Conservation (phyloP, 2,113 vertebrate species). For the Ploceus nigricollis region DNA sequence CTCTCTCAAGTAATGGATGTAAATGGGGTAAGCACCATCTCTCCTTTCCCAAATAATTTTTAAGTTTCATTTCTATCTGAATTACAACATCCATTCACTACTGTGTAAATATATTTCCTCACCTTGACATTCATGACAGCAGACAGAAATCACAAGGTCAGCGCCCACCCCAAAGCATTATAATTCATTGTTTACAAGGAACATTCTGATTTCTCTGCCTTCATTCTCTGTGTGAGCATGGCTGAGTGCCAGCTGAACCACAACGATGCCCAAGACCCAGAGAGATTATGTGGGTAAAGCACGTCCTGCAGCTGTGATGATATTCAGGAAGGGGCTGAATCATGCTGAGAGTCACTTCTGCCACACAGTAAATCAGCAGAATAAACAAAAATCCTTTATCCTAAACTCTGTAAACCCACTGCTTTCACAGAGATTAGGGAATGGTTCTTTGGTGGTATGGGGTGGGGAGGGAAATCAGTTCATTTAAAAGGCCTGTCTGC, state of each 20-base stretch:
- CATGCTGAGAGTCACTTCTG: conserved; percentile 1
- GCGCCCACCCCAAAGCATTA: not conserved
- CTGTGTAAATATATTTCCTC: not conserved
- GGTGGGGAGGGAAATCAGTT: not conserved
- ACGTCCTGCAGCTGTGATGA: not conserved
- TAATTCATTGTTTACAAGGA: not conserved
- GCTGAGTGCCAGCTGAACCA: conserved; percentile 13
- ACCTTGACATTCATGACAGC: not conserved
- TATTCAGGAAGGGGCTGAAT: not conserved
- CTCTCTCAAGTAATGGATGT: not conserved
- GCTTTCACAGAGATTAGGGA: not conserved
- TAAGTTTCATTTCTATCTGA: not conserved
- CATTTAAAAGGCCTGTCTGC: not conserved
- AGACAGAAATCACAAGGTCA: not conserved
- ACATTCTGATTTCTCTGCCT: not conserved
- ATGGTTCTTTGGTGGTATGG: not conserved
- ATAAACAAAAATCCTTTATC: not conserved
- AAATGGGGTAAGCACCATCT: not conserved
- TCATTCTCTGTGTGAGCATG: not conserved
- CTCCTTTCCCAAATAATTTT: not conserved
- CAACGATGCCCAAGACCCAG: not conserved
- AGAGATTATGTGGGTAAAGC: not conserved
- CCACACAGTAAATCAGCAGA: not conserved
- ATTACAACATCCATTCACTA: not conserved
- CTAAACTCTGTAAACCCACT: not conserved